Conservation (phyloP, 2,797 vertebrate species). For the Pseudomugil tenellus region DNA sequence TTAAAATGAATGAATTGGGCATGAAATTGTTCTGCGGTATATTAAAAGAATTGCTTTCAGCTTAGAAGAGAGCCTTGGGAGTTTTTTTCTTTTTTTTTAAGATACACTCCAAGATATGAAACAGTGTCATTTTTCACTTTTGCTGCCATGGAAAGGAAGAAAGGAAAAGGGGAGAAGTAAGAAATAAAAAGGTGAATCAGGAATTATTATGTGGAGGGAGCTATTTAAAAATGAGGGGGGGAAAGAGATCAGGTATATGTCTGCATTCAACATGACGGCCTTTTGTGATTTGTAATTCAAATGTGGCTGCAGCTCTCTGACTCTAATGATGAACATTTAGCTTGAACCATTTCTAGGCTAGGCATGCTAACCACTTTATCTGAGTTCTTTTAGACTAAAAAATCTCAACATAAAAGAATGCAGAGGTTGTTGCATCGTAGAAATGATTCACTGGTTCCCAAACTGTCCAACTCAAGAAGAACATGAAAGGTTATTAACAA, state of each 20-base stretch:
- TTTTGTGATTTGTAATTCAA: neutral
- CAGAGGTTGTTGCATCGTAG: too few relatives aligned
- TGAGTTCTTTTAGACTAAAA: too few relatives aligned
- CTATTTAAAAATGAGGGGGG: neutral
- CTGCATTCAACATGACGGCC: neutral
- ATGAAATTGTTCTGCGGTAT: constrained; percentile 66
- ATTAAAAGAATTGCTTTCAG: constrained; percentile 66
- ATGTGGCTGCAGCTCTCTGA: neutral
- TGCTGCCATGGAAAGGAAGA: neutral
- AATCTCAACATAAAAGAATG: too few relatives aligned
- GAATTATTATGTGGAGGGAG: neutral
- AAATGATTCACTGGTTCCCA: too few relatives aligned
- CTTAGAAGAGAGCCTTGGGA: constrained; percentile 58
- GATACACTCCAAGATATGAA: constrained; percentile 36
- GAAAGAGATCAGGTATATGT: neutral
- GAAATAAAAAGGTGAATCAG: neutral
- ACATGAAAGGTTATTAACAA: too few relatives aligned
- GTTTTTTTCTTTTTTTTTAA: constrained; percentile 14
- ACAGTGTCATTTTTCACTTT: neutral
- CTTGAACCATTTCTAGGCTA: too few relatives aligned
- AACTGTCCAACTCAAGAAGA: too few relatives aligned
- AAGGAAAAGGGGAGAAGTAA: neutral
- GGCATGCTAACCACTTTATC: too few relatives aligned
- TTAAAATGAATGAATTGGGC: constrained; percentile 65
- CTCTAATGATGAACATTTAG: neutral